Conservation (phyloP, 2,888 invertebrate genomes). For the Troglohyphantes excavatus region DNA sequence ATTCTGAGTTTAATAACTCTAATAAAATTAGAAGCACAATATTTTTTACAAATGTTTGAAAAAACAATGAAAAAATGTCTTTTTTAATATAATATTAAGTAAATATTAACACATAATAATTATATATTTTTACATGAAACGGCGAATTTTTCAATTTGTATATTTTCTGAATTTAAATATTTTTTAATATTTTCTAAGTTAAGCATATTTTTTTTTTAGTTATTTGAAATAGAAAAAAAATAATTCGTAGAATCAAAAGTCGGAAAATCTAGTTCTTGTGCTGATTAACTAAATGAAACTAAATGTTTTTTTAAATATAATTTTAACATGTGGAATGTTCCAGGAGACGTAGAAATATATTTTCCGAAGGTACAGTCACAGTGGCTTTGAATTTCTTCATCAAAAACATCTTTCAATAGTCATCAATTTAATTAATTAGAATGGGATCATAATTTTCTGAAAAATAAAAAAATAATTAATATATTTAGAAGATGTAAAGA, state of each 20-base stretch:
- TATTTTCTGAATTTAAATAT: no score
- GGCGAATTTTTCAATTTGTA: no score
- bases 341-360: not conserved
- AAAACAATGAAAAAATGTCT: no score
- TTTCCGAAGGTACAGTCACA: not conserved
- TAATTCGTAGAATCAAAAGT: not conserved
- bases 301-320: not conserved
- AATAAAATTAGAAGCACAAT: no score
- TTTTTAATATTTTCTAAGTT: no score
- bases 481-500: not conserved
- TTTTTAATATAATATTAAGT: no score
- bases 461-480: not conserved
- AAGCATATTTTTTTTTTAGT: no score
- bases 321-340: not conserved
- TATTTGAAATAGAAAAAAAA: no score
- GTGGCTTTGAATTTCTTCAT: constrained; percentile 14
- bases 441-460: not conserved
- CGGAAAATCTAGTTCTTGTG: constrained; percentile 4
- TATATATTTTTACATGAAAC: no score
- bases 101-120: no score
- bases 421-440: not conserved
- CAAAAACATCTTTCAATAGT: not conserved
- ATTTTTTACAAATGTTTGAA: no score
- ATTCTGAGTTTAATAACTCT: no score
- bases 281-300: not conserved